Conservation (phyloP, 2,113 vertebrate genomes). For the Indicator indicator region DNA sequence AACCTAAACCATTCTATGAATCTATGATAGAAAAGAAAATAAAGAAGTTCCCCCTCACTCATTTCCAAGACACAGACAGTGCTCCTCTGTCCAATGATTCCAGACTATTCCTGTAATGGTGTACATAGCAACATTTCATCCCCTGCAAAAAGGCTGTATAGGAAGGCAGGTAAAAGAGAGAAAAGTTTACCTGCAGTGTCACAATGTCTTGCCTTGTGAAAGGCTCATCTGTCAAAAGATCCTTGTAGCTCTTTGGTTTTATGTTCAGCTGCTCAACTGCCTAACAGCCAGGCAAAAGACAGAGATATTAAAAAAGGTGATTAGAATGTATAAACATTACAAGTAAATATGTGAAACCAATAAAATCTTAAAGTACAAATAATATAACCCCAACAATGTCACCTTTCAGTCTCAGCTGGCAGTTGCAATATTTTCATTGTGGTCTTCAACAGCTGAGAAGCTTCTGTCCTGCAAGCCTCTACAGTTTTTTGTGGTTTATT, state of each 20-base stretch:
- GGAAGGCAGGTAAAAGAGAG: background rate
- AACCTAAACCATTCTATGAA: no score
- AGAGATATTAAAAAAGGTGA: background rate
- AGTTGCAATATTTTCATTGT: background rate
- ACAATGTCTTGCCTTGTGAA: slow-evolving; percentile 93
- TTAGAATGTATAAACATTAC: background rate
- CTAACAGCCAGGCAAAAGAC: slow-evolving; percentile 46
- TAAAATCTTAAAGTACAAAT: background rate
- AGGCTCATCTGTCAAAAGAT: slow-evolving; percentile 90
- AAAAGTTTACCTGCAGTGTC: slow-evolving; percentile 84
- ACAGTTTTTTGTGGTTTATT: background rate
- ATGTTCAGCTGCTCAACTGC: slow-evolving; percentile 95
- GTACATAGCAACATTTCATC: background rate
- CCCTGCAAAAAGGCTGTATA: background rate
- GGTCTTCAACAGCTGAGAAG: background rate
- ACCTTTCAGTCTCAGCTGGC: background rate
- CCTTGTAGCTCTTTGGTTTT: slow-evolving; percentile 93
- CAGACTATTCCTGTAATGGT: background rate
- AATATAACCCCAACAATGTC: background rate
- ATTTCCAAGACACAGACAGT: background rate
- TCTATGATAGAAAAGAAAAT: background rate
- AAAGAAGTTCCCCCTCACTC: background rate
- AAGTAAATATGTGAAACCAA: background rate
- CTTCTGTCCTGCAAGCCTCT: background rate
- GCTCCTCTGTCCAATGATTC: background rate